Base-by-base conservation (phyloP, 2,888 invertebrate genomes). In the Cylloceria caligata region DNA sequence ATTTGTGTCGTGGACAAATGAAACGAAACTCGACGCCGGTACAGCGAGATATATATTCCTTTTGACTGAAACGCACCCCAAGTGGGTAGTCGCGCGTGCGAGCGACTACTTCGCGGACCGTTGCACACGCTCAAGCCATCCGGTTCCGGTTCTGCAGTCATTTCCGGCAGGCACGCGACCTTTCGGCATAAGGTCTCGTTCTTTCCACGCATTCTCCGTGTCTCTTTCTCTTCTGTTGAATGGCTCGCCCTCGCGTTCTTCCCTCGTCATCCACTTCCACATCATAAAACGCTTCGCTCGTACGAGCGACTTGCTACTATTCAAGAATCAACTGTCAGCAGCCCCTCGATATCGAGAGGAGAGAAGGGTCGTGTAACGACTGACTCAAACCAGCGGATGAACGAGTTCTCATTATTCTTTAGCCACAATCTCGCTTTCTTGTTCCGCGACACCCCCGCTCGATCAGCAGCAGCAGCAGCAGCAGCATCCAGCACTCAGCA, bases 131-230 rank as follows among this genome's bases (percentile, higher is more conserved):
- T 71, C 62, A 75, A 52, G 45, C 36, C 67, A 80, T 85, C 87
- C 84, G 84, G 80, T 87, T 86, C 87, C 85, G 87, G 80, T 76
- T 82, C 73, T 76, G 82, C 81, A 83, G 82, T 83, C 86, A 86
- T 87, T 87, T 87, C 87, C 87, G 85, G 84, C 69, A 39, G 84
- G 80, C 86, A 86, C 87, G 86, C 83, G 86, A 84, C 87, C 81
- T 76, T 79, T 75, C 42, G 2, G 19, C 52, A 24, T 65, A 79
- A 76, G 82, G 80, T 57, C 74, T 16, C 24, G 75, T 62, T 64
- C 74, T 64, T 57, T 11, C 6, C 49, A 27, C 57, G n/a, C 13
- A 9, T 52, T 71, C n/a, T 47, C 11, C 30, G 34, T 36, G 16
- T 19, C 30, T 42, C n/a, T 27, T 57, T 57, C 49, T 52, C 34